phyloP scores from a whole-genome alignment of 2,888 invertebrate genomes.

The Carpatolechia fugitivella region DNA sequence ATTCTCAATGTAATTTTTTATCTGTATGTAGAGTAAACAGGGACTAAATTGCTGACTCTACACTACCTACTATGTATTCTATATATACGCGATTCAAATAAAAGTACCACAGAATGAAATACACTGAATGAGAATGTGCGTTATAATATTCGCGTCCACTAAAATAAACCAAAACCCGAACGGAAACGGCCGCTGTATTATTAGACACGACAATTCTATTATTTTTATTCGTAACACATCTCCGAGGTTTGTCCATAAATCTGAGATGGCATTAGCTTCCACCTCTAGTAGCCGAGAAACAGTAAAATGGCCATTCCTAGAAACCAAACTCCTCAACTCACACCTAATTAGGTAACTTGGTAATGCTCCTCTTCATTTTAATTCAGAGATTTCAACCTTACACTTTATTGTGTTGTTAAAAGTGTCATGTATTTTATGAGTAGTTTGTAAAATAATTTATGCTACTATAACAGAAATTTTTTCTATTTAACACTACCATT shows the following conservation, averaged over 20 bases:
- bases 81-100: no score
- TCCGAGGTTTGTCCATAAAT: slow-evolving; percentile 73
- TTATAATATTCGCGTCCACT: slow-evolving; percentile 74
- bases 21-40: background rate
- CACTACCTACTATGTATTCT: no score
- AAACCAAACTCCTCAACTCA: slow-evolving; percentile 47
- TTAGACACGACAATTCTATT: slow-evolving; percentile 79
- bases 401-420: slow-evolving; percentile 25
- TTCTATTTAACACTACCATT: background rate
- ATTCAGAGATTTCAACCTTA: slow-evolving; percentile 32
- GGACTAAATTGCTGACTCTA: background rate
- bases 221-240: slow-evolving; percentile 79
- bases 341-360: slow-evolving; percentile 56
- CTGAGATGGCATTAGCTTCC: slow-evolving; percentile 54
- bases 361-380: slow-evolving; percentile 46
- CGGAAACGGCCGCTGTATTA: slow-evolving; percentile 77
- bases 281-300: slow-evolving; percentile 43
- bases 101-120: background rate
- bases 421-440: slow-evolving; percentile 20
- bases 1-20: no score
- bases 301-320: slow-evolving; percentile 58
- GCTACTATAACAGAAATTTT: background rate
- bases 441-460: slow-evolving; percentile 19
- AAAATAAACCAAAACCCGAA: slow-evolving; percentile 74
- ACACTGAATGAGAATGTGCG: slow-evolving; percentile 49